Conservation (phyloP, 2,888 invertebrate genomes). For the Palloptera scutellata region DNA sequence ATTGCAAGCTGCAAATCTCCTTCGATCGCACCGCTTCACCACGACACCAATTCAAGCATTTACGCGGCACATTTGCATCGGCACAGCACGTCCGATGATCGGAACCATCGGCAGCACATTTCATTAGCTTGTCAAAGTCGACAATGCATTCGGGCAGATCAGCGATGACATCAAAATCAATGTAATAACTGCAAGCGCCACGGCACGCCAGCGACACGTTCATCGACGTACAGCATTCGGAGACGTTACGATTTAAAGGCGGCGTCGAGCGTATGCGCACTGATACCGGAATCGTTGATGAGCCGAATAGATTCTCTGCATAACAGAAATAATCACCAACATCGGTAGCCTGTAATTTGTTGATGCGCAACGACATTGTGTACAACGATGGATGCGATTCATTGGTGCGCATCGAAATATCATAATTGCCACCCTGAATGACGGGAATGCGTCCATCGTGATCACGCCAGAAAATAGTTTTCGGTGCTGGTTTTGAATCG, state of each 20-base stretch:
- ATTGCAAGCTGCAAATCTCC: slow-evolving; percentile 74
- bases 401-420: slow-evolving; percentile 70
- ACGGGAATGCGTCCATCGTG: slow-evolving; percentile 77
- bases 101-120: slow-evolving; percentile 81
- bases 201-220: slow-evolving; percentile 82
- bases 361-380: slow-evolving; percentile 78
- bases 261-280: slow-evolving; percentile 73
- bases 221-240: slow-evolving; percentile 81
- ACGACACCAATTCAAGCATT: slow-evolving; percentile 85
- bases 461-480: slow-evolving; percentile 83
- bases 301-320: slow-evolving; percentile 84
- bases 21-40: slow-evolving; percentile 75
- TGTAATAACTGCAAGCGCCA: slow-evolving; percentile 83
- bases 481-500: slow-evolving; percentile 80
- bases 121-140: slow-evolving; percentile 86
- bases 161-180: slow-evolving; percentile 84
- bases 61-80: slow-evolving; percentile 79
- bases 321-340: slow-evolving; percentile 85
- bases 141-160: slow-evolving; percentile 81
- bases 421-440: slow-evolving; percentile 79
- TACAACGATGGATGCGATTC: slow-evolving; percentile 74
- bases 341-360: slow-evolving; percentile 74
- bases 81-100: slow-evolving; percentile 88
- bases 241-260: slow-evolving; percentile 73
- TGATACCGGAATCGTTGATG: slow-evolving; percentile 75